phyloP scores from a whole-genome alignment of 1,140 invertebrate genomes.

The Homalodisca vitripennis region DNA sequence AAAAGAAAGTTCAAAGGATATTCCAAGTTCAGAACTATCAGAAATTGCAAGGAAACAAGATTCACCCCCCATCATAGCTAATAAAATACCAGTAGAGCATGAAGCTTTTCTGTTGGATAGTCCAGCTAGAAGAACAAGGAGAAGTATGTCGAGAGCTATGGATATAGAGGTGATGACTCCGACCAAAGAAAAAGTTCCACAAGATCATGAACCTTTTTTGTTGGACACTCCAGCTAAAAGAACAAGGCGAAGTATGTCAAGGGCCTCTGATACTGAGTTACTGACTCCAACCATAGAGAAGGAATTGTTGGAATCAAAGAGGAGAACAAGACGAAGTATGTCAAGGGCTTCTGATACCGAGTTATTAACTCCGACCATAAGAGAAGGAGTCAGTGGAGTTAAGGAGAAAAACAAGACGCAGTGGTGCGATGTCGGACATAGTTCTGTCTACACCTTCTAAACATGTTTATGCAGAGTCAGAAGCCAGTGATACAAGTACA shows the following conservation, averaged over 20 bases:
- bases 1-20: too few relatives aligned
- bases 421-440: background rate
- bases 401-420: background rate
- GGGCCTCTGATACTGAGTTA: background rate
- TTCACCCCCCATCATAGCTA: too few relatives aligned
- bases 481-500: background rate
- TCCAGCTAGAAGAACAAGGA: too few relatives aligned
- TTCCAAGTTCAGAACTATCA: too few relatives aligned
- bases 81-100: too few relatives aligned
- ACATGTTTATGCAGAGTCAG: background rate
- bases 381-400: too few relatives aligned
- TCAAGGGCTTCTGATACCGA: too few relatives aligned
- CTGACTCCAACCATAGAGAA: background rate
- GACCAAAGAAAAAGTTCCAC: background rate
- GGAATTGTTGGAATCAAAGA: background rate
- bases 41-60: too few relatives aligned
- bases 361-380: too few relatives aligned
- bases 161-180: background rate
- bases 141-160: too few relatives aligned
- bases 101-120: too few relatives aligned
- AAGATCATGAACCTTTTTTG: background rate
- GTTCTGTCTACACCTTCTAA: background rate
- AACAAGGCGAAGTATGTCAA: background rate
- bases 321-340: background rate
- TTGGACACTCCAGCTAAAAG: conserved; percentile 8